phyloP scores from a whole-genome alignment of 2,113 vertebrate species.

The Rhegmatorhina hoffmannsi region DNA sequence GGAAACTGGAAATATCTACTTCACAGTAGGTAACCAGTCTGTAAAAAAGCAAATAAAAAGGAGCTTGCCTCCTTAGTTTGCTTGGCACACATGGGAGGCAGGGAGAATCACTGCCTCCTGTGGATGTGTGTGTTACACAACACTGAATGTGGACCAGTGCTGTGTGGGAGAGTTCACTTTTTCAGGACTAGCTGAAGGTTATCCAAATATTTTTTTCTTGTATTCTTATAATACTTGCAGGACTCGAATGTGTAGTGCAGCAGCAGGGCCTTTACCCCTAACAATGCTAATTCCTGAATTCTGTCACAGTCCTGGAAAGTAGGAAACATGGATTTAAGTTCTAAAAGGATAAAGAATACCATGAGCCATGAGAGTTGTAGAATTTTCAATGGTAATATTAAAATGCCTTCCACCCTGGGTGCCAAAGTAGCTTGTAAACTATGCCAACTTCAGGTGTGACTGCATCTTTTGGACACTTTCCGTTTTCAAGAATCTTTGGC shows the following conservation, averaged over 20 bases:
- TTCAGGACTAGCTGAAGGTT: background rate
- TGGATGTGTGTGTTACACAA: background rate
- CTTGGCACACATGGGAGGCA: background rate
- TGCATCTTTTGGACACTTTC: background rate
- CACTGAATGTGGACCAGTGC: background rate
- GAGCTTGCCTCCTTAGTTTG: background rate
- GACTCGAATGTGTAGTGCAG: background rate
- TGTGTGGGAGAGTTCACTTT: background rate
- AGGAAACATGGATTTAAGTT: background rate
- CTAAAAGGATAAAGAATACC: background rate
- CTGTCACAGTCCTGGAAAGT: background rate
- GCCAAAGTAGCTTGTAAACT: background rate
- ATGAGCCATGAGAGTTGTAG: background rate
- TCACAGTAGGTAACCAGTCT: background rate
- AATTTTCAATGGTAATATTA: background rate
- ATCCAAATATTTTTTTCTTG: background rate
- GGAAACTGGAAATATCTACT: background rate
- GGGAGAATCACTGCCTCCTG: background rate
- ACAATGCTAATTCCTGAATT: background rate
- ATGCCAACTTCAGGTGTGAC: background rate
- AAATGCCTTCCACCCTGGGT: background rate
- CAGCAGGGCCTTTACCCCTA: background rate
- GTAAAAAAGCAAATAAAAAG: background rate
- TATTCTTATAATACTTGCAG: background rate
- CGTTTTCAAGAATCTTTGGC: background rate